These are phyloP conservation scores for Doryteuthis pealeii DNA, from an alignment of 1,140 invertebrate genomes.

Conservation along the genomic window DNA sequence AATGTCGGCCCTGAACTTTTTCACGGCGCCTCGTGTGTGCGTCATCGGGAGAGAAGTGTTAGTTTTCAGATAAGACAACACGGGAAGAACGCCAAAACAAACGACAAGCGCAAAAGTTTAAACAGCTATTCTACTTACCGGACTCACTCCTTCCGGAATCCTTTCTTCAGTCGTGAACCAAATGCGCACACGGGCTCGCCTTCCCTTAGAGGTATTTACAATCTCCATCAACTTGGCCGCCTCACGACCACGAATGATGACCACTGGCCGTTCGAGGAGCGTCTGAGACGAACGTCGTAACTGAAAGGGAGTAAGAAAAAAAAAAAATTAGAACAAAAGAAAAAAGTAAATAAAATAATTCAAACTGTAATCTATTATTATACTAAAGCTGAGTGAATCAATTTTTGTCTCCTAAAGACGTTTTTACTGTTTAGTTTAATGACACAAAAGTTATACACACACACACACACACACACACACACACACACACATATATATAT, in stretches of 20 bases:
- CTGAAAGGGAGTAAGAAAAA: neutral
- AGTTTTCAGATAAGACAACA: too few species aligned
- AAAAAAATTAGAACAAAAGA: conserved; percentile 1
- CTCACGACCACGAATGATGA: conserved; percentile 18
- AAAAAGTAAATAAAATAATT: too few species aligned
- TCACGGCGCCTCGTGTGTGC: too few species aligned
- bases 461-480: neutral
- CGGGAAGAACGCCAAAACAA: too few species aligned
- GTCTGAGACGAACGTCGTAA: conserved; percentile 6
- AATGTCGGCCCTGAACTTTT: too few species aligned
- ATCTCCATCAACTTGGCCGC: conserved; percentile 47
- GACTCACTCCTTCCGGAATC: conserved; percentile 1
- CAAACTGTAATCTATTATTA: too few species aligned
- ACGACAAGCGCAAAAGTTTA: too few species aligned
- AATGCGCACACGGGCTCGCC: neutral
- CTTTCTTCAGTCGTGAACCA: conserved; percentile 6
- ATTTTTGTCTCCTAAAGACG: neutral
- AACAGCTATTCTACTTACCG: neutral
- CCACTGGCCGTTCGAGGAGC: neutral
- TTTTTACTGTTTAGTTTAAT: too few species aligned
- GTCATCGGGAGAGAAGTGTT: too few species aligned
- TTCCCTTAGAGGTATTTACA: conserved; percentile 30
- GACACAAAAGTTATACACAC: too few species aligned
- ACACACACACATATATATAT: neutral
- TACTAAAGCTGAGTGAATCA: too few species aligned